A percentile compares a stretch with the other conserved stretches of the same genome.
phyloP scores from a whole-genome alignment of 2,797 vertebrate genomes.

The Microctenopoma steveboyesi region DNA sequence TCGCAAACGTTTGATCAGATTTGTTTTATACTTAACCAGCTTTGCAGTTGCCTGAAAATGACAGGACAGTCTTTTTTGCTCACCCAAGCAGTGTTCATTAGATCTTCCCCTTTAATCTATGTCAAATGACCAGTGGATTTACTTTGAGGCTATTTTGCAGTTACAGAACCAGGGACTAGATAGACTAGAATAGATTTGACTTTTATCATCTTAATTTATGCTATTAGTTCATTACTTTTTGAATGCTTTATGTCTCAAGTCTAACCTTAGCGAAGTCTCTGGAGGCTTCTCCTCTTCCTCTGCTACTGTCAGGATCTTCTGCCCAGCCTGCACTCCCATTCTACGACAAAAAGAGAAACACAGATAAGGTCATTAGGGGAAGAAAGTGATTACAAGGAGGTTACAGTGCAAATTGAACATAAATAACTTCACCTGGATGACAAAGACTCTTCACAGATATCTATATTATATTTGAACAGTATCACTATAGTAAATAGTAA shows the following conservation, averaged over 20 bases:
- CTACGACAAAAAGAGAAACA: conserved; percentile 70
- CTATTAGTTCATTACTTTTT: not conserved
- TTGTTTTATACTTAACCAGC: conserved; percentile 8
- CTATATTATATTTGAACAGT: not conserved
- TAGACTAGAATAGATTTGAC: no score
- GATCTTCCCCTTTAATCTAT: no score
- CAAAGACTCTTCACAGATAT: no score
- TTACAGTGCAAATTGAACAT: no score
- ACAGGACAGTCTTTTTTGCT: no score
- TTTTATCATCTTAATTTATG: not conserved
- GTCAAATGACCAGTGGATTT: no score
- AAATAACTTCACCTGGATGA: no score
- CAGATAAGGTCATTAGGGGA: conserved; percentile 14
- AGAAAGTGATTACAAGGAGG: conserved; percentile 1
- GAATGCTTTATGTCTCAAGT: conserved; percentile 1
- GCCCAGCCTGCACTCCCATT: conserved; percentile 89
- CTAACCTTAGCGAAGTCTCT: conserved; percentile 97
- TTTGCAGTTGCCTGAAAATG: not conserved
- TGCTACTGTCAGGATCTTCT: conserved; percentile 89
- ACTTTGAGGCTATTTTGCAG: conserved; percentile 7
- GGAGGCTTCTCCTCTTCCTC: conserved; percentile 93
- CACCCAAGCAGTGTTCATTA: no score
- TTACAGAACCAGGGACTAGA: not conserved
- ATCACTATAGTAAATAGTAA: not conserved
- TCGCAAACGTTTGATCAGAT: not conserved